A percentile compares a stretch with the other conserved stretches of the same genome.
Evolutionary conservation across 2,797 vertebrate genomes (phyloP).

Genomic region (Podarcis siculus): DNA sequence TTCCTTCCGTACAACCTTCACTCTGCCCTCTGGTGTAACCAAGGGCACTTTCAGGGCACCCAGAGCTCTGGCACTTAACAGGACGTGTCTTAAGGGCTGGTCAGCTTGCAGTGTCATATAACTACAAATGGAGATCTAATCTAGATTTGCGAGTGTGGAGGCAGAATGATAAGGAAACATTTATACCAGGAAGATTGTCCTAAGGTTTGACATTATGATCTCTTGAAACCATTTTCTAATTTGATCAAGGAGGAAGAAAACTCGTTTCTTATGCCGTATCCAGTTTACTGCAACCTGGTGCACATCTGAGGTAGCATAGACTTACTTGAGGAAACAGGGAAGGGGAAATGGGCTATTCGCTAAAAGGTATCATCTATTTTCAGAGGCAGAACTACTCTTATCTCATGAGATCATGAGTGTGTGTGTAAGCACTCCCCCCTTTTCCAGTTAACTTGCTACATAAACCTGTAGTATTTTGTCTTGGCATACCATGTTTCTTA

Average conservation of each 20-base stretch:
- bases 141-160: too few species aligned
- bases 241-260: neutral
- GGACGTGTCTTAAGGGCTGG: neutral
- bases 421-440: constrained; percentile 7
- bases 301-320: constrained; percentile 46
- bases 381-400: constrained; percentile 47
- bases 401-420: neutral
- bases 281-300: constrained; percentile 63
- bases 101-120: too few species aligned
- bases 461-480: constrained; percentile 28
- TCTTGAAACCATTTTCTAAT: neutral
- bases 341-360: constrained; percentile 50
- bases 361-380: constrained; percentile 44
- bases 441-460: constrained; percentile 57
- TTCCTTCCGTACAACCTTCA: too few species aligned
- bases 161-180: too few species aligned
- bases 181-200: too few species aligned
- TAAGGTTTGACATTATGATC: neutral
- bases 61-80: neutral
- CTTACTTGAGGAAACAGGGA: constrained; percentile 30
- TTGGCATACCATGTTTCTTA: constrained; percentile 38
- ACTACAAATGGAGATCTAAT: too few species aligned
- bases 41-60: neutral
- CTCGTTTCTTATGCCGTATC: constrained; percentile 27
- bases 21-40: too few species aligned